Base-by-base conservation (phyloP, 2,888 invertebrate genomes). In the Himalopsyche anomala region DNA sequence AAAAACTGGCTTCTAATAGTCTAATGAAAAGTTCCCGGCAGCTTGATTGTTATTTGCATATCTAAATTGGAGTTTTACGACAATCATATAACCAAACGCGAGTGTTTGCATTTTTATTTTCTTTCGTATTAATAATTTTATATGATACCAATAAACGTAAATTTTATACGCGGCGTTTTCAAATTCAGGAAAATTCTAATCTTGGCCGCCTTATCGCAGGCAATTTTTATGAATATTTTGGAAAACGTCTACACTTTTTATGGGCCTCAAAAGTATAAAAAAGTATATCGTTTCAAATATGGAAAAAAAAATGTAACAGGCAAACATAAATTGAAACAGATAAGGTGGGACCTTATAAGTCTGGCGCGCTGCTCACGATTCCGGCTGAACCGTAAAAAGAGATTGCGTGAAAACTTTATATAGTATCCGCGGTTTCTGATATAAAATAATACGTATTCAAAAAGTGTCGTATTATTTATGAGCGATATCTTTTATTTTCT, bases 401-500 rank as follows among this genome's bases (percentile, higher is more conserved):
- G 84, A 85, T 85, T 85, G 80, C 55, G 82, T 51, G 42, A 36
- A 85, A 82, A 85, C 79, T 85, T 85, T 82, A 85, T 82, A 81
- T 69, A 80, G 62, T 85, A 69, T 69, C 74, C 81, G 36, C 84
- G 69, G 81, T 74, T 54, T 55, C 55, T 40, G 85, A 82, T 85
- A 85, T 85, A 74, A 74, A 62, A 74, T 62, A 36, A 69, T 56
- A 69, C 85, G 85, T 85, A 85, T 85, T 85, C 85, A 28, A 69
- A 83, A 85, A 83, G 83, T 85, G 83, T 85, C 85, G 85, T 85
- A 80, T 85, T 85, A 83, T 85, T 85, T 85, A 85, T 83, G 56
- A 56, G 42, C 83, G 83, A 85, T 85, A 82, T 85, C 85, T 80
- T 85, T 83, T 83, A 83, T 85, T 85, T 85, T 85, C 85, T 85